A percentile compares a stretch with the other conserved stretches of the same genome.
phyloP scores from a whole-genome alignment of 92 coral and sea anemone species.

The Umimayanthus kanabou region DNA sequence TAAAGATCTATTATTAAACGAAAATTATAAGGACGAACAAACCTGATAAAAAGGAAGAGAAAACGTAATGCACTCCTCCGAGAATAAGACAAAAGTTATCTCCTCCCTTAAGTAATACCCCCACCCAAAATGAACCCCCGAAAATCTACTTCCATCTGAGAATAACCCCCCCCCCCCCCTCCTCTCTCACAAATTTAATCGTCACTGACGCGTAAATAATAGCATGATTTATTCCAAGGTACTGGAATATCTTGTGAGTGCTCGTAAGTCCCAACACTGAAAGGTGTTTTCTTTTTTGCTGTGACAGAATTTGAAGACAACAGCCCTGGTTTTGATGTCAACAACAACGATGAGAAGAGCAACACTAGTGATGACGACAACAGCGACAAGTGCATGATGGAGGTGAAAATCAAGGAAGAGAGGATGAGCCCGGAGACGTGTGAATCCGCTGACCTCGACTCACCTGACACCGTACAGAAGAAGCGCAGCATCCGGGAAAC shows the following conservation, averaged over 20 bases:
- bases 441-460: slow-evolving; percentile 46
- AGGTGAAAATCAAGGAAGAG: slow-evolving; percentile 70
- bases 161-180: no score
- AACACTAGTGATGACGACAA: background rate
- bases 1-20: no score
- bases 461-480: slow-evolving; percentile 26
- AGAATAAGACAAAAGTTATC: no score
- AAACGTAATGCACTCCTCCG: no score
- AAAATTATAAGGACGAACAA: no score
- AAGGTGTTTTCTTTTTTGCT: background rate
- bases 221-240: no score
- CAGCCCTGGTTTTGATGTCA: slow-evolving; percentile 18
- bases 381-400: slow-evolving; percentile 43
- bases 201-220: no score
- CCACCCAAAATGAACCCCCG: no score
- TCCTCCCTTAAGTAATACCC: no score
- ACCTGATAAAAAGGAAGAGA: no score
- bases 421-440: slow-evolving; percentile 59
- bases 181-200: no score
- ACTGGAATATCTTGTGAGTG: background rate
- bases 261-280: background rate
- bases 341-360: slow-evolving; percentile 1
- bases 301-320: slow-evolving; percentile 16
- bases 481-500: slow-evolving; percentile 58
- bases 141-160: no score